Evolutionary conservation across 2,113 vertebrate genomes (phyloP).

Genomic region (Gallinago jamesoni): DNA sequence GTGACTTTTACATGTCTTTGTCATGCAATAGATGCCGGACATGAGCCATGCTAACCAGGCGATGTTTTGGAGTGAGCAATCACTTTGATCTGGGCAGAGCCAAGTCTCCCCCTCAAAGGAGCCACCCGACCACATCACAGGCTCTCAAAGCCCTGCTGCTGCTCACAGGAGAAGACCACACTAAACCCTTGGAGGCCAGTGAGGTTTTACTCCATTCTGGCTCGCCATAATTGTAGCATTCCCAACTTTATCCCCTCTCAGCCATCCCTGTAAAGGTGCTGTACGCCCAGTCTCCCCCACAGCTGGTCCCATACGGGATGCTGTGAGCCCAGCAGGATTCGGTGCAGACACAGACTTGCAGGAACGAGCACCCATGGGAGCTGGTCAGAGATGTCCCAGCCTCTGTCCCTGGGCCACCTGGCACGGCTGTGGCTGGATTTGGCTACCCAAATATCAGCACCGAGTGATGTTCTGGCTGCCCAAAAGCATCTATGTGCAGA

Average conservation of each 20-base stretch:
- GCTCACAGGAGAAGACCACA: not conserved
- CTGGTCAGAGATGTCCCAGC: not conserved
- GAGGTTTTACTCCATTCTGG: not conserved
- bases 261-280: fast-evolving
- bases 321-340: not conserved
- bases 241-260: not conserved
- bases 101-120: not conserved
- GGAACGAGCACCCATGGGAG: not conserved
- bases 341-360: not conserved
- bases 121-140: not conserved
- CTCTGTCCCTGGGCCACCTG: not conserved
- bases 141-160: not conserved
- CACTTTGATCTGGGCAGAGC: not conserved
- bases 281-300: not conserved
- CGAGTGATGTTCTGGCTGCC: not conserved
- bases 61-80: not conserved
- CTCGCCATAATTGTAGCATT: fast-evolving
- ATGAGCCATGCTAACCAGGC: fast-evolving
- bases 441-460: not conserved
- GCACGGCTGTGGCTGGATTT: not conserved
- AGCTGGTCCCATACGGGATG: fast-evolving
- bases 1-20: not conserved
- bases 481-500: not conserved
- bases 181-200: fast-evolving
- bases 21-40: not conserved